Evolutionary conservation across 1,140 invertebrate genomes (phyloP), one percentile per base, ranked within the genome.

Genomic region (Latrodectus geometricus): DNA sequence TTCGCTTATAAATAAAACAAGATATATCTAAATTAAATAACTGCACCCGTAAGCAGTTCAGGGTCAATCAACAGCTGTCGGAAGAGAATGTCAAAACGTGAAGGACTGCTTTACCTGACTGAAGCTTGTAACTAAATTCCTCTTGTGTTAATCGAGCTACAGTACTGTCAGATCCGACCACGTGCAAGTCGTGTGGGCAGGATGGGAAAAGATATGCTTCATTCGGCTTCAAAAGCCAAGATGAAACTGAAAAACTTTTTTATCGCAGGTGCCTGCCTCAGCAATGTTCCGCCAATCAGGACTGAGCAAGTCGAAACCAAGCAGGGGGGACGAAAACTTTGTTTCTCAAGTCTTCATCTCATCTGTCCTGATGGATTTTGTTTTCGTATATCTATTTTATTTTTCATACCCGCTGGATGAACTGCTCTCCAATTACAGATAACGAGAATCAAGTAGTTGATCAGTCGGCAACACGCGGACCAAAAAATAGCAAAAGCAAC

Each of bases 231-330:
- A n/a, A 52, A 49, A 66, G 35, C 77, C 12, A 69, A 68, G 49
- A 23, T 50, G 65, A 21, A 70, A 79, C 77, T 79, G 77, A 79
- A 52, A 20, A 61, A 79, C 48, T 79, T 4, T 68, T 12, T 68
- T 79, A 56, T 69, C 61, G 77, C 77, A 79, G 77, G 77, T 79
- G 77, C 77, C 48, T 9, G 54, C 61, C 35, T 79, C 61, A 49
- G 17, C 12, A 66, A 61, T n/a, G 77, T 48, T 61, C 48, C 11
- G 48, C 65, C 77, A 79, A 68, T 66, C 65, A 68, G 77, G 65
- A 79, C 35, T 35, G 2, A 35, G 35, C 35, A 35, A 35, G 35
- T 35, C 21, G 65, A 49, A 49, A 54, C 8, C 21, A 20, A 17
- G 5, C 14, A 14, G 61, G 14, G 50, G 50, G 35, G 65, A 77